A percentile compares a stretch with the other conserved stretches of the same genome.
Conservation (phyloP, 1,140 invertebrate genomes). For the Zophobas atratus region DNA sequence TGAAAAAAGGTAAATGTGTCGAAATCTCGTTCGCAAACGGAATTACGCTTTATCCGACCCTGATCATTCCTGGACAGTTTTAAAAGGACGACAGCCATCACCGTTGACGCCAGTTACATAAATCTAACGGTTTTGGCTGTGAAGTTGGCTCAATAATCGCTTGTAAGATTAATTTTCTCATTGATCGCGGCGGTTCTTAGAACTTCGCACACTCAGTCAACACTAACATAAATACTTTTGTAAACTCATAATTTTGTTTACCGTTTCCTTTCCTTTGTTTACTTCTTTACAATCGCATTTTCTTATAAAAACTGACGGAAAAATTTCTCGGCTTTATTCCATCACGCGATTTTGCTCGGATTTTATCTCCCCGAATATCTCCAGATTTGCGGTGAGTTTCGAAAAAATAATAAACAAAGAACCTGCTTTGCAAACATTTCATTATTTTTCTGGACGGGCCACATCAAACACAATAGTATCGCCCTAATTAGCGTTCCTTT, state of each 20-base stretch:
- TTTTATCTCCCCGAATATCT: conserved; percentile 47
- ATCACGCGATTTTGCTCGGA: conserved; percentile 42
- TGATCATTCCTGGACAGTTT: conserved; percentile 48
- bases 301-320: conserved; percentile 42
- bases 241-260: conserved; percentile 50
- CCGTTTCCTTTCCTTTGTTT: conserved; percentile 42
- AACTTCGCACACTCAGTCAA: conserved; percentile 42
- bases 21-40: conserved; percentile 44
- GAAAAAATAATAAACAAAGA: conserved; percentile 41
- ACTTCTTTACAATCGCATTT: conserved; percentile 45
- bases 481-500: conserved; percentile 31
- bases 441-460: conserved; percentile 4
- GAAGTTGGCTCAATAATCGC: conserved; percentile 50
- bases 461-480: conserved; percentile 13
- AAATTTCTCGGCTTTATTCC: conserved; percentile 46
- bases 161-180: conserved; percentile 52
- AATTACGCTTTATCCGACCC: conserved; percentile 47
- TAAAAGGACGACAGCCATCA: conserved; percentile 49
- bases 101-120: conserved; percentile 53
- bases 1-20: conserved; percentile 38
- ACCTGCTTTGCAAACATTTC: conserved; percentile 16
- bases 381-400: conserved; percentile 38
- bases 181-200: conserved; percentile 49
- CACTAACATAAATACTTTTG: conserved; percentile 49
- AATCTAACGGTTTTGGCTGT: conserved; percentile 53